phyloP scores from a whole-genome alignment of 2,888 invertebrate species.

The Altica lythri region DNA sequence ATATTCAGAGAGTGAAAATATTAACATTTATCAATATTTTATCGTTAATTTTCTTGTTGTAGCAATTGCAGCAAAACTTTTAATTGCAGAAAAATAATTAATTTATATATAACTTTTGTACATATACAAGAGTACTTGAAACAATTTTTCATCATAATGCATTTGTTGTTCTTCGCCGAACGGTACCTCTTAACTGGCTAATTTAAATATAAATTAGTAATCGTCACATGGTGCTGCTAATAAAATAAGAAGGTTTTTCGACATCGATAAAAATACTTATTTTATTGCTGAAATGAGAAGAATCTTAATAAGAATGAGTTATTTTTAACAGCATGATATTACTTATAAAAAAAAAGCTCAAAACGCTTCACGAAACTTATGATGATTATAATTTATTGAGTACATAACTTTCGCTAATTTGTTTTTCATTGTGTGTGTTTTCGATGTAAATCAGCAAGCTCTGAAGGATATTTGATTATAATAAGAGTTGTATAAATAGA shows the following conservation, averaged over 20 bases:
- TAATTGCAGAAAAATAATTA: too few relatives aligned
- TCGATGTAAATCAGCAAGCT: too few relatives aligned
- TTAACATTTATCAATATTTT: too few relatives aligned
- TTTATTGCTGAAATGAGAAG: constrained; percentile 38
- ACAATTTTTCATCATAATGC: too few relatives aligned
- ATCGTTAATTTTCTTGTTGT: too few relatives aligned
- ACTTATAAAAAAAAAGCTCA: constrained; percentile 27
- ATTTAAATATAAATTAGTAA: constrained; percentile 39
- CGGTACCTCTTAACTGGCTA: constrained; percentile 23
- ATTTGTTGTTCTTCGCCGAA: too few relatives aligned
- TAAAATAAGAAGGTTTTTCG: constrained; percentile 35
- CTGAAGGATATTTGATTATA: too few relatives aligned
- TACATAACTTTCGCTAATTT: constrained; percentile 25
- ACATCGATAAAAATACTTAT: constrained; percentile 35
- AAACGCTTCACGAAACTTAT: constrained; percentile 21
- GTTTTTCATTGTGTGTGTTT: constrained; percentile 21
- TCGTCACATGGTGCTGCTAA: constrained; percentile 35
- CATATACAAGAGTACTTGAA: too few relatives aligned
- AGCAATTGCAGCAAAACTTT: too few relatives aligned
- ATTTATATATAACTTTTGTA: too few relatives aligned
- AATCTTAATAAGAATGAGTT: constrained; percentile 37
- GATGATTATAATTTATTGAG: constrained; percentile 25
- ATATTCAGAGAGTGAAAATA: too few relatives aligned
- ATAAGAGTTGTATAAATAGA: too few relatives aligned
- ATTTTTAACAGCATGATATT: constrained; percentile 36